Conservation (phyloP, 2,888 invertebrate species). For the Diadromus collaris region DNA sequence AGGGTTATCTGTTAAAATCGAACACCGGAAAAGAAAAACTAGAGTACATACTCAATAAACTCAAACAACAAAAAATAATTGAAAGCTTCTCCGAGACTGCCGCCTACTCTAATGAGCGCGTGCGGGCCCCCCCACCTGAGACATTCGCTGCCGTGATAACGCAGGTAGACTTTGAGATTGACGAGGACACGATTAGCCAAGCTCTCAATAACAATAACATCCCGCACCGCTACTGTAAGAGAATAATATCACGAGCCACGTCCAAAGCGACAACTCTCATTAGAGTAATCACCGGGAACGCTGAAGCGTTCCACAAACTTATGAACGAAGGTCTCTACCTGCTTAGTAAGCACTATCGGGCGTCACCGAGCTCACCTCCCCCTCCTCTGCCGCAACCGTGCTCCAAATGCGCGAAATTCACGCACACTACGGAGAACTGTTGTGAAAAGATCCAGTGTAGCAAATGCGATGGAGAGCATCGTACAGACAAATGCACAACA, state of each 20-base stretch:
- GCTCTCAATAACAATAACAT: constrained; percentile 28
- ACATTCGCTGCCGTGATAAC: constrained; percentile 31
- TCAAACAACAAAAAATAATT: too few species aligned
- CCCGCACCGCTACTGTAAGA: constrained; percentile 35
- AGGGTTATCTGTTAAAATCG: constrained; percentile 34
- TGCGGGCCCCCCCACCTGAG: constrained; percentile 6
- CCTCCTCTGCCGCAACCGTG: constrained; percentile 17
- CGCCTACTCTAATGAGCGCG: not conserved
- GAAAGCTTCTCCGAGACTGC: constrained; percentile 28
- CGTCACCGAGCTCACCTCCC: constrained; percentile 25
- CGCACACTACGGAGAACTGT: constrained; percentile 21
- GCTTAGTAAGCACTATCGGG: constrained; percentile 33
- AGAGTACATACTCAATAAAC: too few species aligned
- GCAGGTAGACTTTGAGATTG: constrained; percentile 33
- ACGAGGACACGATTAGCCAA: constrained; percentile 24
- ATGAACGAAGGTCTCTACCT: constrained; percentile 37
- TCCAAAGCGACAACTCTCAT: constrained; percentile 34
- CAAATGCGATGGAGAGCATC: constrained; percentile 31
- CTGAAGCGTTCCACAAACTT: too few species aligned
- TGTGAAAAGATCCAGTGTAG: constrained; percentile 11
- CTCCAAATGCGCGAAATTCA: constrained; percentile 1
- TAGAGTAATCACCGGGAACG: too few species aligned
- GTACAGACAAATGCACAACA: too few species aligned
- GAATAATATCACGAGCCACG: constrained; percentile 42
- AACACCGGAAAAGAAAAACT: too few species aligned